Conservation (phyloP, 2,888 invertebrate species). For the Caenorhabditis virilis region DNA sequence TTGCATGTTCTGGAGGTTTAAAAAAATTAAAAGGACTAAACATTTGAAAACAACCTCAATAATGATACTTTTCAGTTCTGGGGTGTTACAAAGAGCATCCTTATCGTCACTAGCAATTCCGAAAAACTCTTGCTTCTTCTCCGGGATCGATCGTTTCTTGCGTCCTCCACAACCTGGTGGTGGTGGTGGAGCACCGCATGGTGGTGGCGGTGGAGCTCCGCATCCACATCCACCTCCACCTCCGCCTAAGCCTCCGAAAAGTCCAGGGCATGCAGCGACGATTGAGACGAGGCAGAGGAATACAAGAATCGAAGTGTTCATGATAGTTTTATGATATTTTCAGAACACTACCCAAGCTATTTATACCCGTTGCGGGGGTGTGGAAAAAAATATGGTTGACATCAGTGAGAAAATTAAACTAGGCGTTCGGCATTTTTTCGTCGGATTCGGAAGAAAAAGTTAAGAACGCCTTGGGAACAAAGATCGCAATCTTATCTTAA, state of each 20-base stretch:
- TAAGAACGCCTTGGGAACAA: no score
- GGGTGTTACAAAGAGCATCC: constrained; percentile 25
- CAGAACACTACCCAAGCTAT: no score
- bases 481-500: no score
- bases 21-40: background rate
- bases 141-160: constrained; percentile 30
- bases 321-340: no score
- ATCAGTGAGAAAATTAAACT: no score
- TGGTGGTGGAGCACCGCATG: no score
- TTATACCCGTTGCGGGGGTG: no score
- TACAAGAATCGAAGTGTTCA: no score
- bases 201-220: constrained; percentile 27
- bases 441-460: no score
- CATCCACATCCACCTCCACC: constrained; percentile 25
- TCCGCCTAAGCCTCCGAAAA: constrained; percentile 30
- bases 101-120: constrained; percentile 26
- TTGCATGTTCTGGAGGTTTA: constrained; percentile 7
- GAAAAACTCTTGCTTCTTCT: constrained; percentile 18
- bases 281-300: background rate
- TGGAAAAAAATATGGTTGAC: no score
- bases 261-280: constrained; percentile 26
- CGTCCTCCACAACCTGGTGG: constrained; percentile 38
- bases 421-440: no score
- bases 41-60: constrained; percentile 13
- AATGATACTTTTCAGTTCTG: constrained; percentile 30